These are phyloP conservation scores for Xiphorhynchus elegans DNA, from an alignment of 2,113 vertebrate species.

Conservation along the genomic window DNA sequence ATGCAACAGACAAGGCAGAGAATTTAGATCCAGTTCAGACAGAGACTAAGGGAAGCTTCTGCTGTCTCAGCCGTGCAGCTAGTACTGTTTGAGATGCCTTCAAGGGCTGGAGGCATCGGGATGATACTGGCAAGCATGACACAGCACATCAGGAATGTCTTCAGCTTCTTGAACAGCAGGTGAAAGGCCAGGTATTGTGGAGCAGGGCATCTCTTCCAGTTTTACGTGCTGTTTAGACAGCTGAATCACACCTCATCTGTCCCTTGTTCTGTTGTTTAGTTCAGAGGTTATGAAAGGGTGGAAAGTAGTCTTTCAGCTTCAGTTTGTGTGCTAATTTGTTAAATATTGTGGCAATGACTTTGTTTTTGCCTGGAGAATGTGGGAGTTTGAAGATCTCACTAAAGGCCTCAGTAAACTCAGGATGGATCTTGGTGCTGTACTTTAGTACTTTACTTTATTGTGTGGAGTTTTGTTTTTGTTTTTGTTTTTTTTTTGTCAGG, in stretches of 20 bases:
- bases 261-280: background rate
- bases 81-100: background rate
- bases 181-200: background rate
- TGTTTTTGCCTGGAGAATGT: background rate
- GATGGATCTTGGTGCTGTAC: too few species aligned
- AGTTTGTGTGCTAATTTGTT: background rate
- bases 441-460: too few species aligned
- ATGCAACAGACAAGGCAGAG: background rate
- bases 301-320: background rate
- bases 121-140: background rate
- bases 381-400: background rate
- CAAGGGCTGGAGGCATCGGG: background rate
- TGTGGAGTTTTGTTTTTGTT: too few species aligned
- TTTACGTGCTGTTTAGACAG: background rate
- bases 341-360: background rate
- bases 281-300: background rate
- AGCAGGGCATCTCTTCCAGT: background rate
- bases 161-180: background rate
- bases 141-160: background rate
- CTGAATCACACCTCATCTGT: background rate
- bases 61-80: background rate
- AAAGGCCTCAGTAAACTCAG: background rate
- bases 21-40: background rate
- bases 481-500: too few species aligned
- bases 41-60: background rate